Base-by-base conservation (phyloP, 92 coral and sea anemone genomes). In the Anthopleura xanthogrammica region DNA sequence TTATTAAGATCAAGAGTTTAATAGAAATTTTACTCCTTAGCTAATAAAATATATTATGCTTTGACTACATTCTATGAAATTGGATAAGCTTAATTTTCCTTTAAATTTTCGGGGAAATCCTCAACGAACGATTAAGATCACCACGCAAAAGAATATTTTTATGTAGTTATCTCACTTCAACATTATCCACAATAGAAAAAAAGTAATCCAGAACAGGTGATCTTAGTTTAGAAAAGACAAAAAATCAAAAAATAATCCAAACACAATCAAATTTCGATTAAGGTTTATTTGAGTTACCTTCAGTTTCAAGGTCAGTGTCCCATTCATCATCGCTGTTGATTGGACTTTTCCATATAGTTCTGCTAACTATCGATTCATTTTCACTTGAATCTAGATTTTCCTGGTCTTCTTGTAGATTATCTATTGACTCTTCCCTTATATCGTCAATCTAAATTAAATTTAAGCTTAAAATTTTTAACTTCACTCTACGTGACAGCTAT, bases 261-360 rank as follows among this genome's bases (percentile, higher is more conserved):
- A 50, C 4, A n/a, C 60, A 77, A 23, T 64, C 16, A 22, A 68
- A 68, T 23, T 68, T 68, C 16, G 42, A 36, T 68, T 20, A 29
- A 75, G 54, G 16, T 10, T 9, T 14, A 41, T 9, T 19, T 16
- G 5, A 11, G 20, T 13, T 72, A 95, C 98, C 98, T 90, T 93
- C 98, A 10, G 90, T 88, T 40, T 93, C 98, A 5, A 95, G 89
- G 68, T 95, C 98, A 0, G 98, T 95, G 16, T 95, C 98, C 60
- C 88, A 95, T 79, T 95, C 98, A 40, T 88, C 88, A 41, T 87
- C 92, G 41, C 87, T 87, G 57, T 82, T 90, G 12, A 82, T 83
- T 39, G 89, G 76, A 16, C 41, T 40, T 68, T 68, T 29, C 11
- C 74, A 68, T 14, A 68, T 36, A 29, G 36, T 68, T 20, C 41